phyloP scores from a whole-genome alignment of 2,888 invertebrate species.

The Pterostichus niger region DNA sequence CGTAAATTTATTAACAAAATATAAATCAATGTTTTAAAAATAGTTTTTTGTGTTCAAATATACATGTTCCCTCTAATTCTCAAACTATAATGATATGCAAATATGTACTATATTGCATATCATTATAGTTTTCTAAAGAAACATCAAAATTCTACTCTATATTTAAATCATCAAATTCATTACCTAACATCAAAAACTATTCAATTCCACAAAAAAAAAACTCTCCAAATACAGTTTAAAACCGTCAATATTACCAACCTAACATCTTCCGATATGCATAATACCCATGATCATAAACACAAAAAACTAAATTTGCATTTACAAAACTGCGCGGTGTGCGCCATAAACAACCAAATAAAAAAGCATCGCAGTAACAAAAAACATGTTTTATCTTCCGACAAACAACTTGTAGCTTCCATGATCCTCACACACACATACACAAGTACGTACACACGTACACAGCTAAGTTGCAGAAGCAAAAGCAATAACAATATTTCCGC shows the following conservation, averaged over 20 bases:
- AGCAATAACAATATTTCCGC: conserved; percentile 18
- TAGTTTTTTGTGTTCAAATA: too few relatives aligned
- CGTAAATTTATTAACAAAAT: too few relatives aligned
- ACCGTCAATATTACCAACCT: too few relatives aligned
- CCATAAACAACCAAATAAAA: conserved; percentile 8
- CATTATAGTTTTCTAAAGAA: conserved; percentile 1
- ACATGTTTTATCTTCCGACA: conserved; percentile 45
- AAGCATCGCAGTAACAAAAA: conserved; percentile 22
- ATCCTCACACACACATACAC: not conserved
- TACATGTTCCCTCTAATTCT: too few relatives aligned
- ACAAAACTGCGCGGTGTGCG: conserved; percentile 17
- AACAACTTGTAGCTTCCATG: conserved; percentile 30
- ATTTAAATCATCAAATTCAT: not conserved
- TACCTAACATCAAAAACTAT: not conserved
- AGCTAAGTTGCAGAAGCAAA: not conserved
- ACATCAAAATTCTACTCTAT: not conserved
- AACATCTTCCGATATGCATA: conserved; percentile 20
- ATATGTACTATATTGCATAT: too few relatives aligned
- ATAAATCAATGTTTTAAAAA: too few relatives aligned
- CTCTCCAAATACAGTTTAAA: too few relatives aligned
- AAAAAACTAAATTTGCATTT: conserved; percentile 52
- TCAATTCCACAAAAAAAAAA: not conserved
- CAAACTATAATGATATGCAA: too few relatives aligned
- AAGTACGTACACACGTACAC: not conserved
- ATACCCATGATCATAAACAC: conserved; percentile 28